These are phyloP conservation scores for Naja naja DNA, from an alignment of 2,113 vertebrate species.

Conservation along the genomic window DNA sequence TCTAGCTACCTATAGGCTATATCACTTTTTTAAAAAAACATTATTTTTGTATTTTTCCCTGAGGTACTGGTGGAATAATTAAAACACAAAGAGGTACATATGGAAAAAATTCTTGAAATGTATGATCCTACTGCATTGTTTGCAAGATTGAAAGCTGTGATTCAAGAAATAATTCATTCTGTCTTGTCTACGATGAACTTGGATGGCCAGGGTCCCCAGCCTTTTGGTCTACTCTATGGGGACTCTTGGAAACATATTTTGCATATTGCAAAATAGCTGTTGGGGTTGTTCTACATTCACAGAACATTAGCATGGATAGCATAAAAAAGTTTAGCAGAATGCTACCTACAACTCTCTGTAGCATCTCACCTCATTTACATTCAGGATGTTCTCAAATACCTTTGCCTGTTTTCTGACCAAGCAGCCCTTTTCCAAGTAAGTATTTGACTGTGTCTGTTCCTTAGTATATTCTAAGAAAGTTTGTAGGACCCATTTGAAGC, in stretches of 20 bases:
- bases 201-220: not conserved
- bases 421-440: not conserved
- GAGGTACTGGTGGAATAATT: not conserved
- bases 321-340: not conserved
- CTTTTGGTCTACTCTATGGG: not conserved
- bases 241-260: not conserved
- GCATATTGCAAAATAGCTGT: not conserved
- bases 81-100: not conserved
- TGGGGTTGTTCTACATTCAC: not conserved
- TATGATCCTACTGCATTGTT: not conserved
- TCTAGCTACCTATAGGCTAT: not conserved
- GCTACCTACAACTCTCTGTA: not conserved
- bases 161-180: not conserved
- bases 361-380: not conserved
- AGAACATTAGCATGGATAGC: not conserved
- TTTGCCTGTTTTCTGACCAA: not conserved
- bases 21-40: not conserved
- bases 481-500: not conserved
- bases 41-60: not conserved
- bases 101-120: not conserved
- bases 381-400: not conserved
- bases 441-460: not conserved
- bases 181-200: not conserved
- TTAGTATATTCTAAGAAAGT: not conserved
- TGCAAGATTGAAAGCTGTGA: not conserved